These are phyloP conservation scores for Xiphophorus hellerii DNA, from an alignment of 2,113 vertebrate species.

Conservation along the genomic window DNA sequence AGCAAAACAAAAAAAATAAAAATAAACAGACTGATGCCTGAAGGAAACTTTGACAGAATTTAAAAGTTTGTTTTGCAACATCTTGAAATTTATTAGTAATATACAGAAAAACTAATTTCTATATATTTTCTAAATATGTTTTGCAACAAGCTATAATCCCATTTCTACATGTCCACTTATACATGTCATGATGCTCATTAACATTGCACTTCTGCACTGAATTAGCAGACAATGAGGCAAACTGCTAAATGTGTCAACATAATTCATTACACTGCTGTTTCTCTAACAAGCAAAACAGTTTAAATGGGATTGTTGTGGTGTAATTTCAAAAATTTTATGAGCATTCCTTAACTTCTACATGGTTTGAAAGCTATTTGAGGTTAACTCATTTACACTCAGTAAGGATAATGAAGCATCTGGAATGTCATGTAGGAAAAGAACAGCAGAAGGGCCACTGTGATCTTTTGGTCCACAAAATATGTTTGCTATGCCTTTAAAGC, in stretches of 20 bases:
- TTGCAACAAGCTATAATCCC: too few relatives aligned
- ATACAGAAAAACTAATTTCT: background rate
- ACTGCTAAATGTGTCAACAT: constrained; percentile 22
- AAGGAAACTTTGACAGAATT: background rate
- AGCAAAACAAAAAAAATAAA: background rate
- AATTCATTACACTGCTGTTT: constrained; percentile 18
- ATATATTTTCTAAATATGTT: too few relatives aligned
- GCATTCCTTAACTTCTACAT: constrained; percentile 61
- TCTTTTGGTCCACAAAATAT: constrained; percentile 22
- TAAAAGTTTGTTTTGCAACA: background rate
- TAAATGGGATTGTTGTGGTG: constrained; percentile 55
- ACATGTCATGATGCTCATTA: background rate
- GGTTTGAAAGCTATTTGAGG: constrained; percentile 71
- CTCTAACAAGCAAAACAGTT: constrained; percentile 32
- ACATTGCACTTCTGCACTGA: background rate
- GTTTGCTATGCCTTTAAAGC: constrained; percentile 33
- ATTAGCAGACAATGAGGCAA: constrained; percentile 15
- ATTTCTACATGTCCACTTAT: background rate
- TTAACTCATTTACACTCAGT: constrained; percentile 63
- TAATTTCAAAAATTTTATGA: constrained; percentile 57
- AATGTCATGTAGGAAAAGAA: constrained; percentile 41
- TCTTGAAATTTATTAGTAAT: background rate
- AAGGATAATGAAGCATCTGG: constrained; percentile 60
- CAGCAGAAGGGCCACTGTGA: constrained; percentile 18
- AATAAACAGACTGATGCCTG: background rate